A percentile compares a stretch with the other conserved stretches of the same genome.
Conservation (phyloP, 2,888 invertebrate species). For the Eretmocerus hayati region DNA sequence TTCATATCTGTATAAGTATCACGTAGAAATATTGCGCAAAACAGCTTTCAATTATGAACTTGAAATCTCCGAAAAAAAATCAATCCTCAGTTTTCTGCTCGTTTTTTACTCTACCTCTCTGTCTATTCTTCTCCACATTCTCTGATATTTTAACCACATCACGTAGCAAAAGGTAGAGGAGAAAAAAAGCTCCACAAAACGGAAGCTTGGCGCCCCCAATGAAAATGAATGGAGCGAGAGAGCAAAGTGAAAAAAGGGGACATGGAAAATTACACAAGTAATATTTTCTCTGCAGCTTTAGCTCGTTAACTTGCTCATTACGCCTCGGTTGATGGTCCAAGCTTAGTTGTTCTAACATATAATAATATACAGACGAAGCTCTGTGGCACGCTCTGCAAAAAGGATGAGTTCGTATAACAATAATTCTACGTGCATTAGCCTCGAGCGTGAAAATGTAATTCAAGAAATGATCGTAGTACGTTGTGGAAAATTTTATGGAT, state of each 20-base stretch:
- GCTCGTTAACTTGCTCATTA: constrained; percentile 10
- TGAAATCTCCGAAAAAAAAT: background rate
- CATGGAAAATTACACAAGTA: background rate
- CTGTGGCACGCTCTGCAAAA: no score
- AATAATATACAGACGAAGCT: no score
- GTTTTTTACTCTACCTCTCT: background rate
- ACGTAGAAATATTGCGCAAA: no score
- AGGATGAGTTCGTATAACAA: background rate
- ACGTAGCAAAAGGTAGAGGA: background rate
- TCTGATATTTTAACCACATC: no score
- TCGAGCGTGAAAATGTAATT: no score
- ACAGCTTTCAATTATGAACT: background rate
- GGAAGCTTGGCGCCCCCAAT: background rate
- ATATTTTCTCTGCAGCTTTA: constrained; percentile 2
- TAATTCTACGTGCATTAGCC: background rate
- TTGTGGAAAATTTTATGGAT: no score
- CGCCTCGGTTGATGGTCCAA: constrained; percentile 1
- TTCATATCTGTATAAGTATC: no score
- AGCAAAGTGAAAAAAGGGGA: background rate
- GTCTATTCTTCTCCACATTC: no score
- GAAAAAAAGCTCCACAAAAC: background rate
- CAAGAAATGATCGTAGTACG: no score
- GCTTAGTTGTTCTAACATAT: background rate
- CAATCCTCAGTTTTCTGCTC: background rate
- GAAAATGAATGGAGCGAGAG: constrained; percentile 1